These are phyloP conservation scores for Ethmia dodecea DNA, from an alignment of 2,888 invertebrate genomes.

Conservation along the genomic window DNA sequence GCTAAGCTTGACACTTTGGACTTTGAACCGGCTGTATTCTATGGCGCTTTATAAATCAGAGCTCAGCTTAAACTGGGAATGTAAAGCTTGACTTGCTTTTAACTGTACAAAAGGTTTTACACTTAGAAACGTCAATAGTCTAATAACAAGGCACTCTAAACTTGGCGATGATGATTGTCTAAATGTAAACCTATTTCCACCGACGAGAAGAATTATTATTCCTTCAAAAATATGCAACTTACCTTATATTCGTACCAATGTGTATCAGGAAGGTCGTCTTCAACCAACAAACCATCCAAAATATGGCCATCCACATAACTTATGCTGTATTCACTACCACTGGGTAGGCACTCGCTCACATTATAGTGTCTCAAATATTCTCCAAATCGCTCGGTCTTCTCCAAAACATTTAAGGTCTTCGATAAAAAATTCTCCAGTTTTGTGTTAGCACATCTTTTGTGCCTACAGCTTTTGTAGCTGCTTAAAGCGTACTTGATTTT, in stretches of 20 bases:
- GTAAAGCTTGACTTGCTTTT: too few species aligned
- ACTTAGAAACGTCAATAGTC: too few species aligned
- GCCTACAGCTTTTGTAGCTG: slow-evolving; percentile 27
- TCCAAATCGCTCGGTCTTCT: slow-evolving; percentile 33
- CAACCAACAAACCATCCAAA: slow-evolving; percentile 38
- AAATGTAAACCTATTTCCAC: slow-evolving; percentile 8
- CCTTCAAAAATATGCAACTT: slow-evolving; percentile 16
- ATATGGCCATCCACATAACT: slow-evolving; percentile 35
- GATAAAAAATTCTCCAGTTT: slow-evolving; percentile 28
- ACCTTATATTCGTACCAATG: slow-evolving; percentile 68
- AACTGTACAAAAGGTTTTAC: too few species aligned
- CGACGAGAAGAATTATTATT: slow-evolving; percentile 11
- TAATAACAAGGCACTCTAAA: too few species aligned
- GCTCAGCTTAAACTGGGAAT: too few species aligned
- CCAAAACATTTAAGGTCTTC: slow-evolving; percentile 31
- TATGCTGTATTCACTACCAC: slow-evolving; percentile 17
- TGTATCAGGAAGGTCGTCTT: slow-evolving; percentile 37
- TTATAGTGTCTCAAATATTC: slow-evolving; percentile 36
- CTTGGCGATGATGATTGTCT: too few species aligned
- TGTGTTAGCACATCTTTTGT: slow-evolving; percentile 24
- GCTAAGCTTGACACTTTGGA: too few species aligned
- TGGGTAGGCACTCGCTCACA: slow-evolving; percentile 35
- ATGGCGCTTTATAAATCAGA: too few species aligned
- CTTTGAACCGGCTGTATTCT: too few species aligned
- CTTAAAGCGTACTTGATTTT: slow-evolving; percentile 32